Base-by-base conservation (phyloP, 2,797 vertebrate species). In the Lindbergichthys nudifrons region DNA sequence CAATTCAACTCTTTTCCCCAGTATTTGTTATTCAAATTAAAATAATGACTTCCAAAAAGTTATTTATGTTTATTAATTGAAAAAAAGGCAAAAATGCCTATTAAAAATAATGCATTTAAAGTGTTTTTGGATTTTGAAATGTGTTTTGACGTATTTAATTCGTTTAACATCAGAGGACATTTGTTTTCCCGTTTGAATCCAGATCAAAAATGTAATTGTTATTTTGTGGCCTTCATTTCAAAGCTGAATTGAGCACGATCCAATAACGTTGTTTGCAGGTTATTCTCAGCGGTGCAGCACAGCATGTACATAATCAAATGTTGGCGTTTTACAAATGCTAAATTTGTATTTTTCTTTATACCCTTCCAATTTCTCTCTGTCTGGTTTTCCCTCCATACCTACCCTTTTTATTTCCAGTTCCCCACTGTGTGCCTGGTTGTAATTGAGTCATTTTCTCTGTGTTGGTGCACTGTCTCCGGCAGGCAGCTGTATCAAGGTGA, bases 401-500 rank as follows among this genome's bases (percentile, higher is more conserved):
- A n/a, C 67, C 70, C 59, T 43, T 5, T 45, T 26, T 36, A 48
- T 32, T 53, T 76, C 65, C 78, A 60, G 59, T 59, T 64, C 70
- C 81, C 70, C 32, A 9, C 75, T 74, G 75, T 57, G 77, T 50
- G 73, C 72, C 70, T 73, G 78, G 42, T 83, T 83, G 83, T 92
- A 92, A 93, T 93, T 92, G 91, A 94, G 93, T 92, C 89, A 92
- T 93, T 92, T 93, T 90, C 89, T 88, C 84, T 79, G 81, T 47
- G 43, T 87, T 85, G 1, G 64, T 79, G 81, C 77, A 5, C 67
- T 36, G 85, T 87, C 90, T 91, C 85, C 54, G 39, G 86, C 88
- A 88, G 89, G 88, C 88, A 84, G 88, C 87, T 82, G 80, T 65
- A 91, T 93, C 89, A 94, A 94, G 94, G 94, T 94, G 91, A 94